Evolutionary conservation across 2,888 invertebrate genomes (phyloP).

Genomic region (Masnerella sp.): DNA sequence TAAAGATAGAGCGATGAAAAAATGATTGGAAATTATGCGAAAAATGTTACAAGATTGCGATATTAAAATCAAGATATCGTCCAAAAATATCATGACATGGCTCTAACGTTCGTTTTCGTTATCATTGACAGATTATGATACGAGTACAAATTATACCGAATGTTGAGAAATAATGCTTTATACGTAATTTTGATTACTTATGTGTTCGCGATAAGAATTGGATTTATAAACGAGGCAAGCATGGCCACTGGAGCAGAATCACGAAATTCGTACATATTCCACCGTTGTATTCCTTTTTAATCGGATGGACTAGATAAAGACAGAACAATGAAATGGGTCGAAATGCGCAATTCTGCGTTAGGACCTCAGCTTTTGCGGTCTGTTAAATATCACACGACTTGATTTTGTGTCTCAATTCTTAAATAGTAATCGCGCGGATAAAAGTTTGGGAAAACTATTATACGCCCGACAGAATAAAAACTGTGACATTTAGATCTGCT

Average conservation of each 20-base stretch:
- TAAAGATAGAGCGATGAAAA: too few relatives aligned
- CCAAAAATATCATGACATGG: too few relatives aligned
- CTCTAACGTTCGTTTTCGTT: too few relatives aligned
- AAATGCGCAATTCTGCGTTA: too few relatives aligned
- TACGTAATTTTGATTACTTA: conserved; percentile 26
- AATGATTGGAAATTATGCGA: too few relatives aligned
- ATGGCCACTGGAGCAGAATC: too few relatives aligned
- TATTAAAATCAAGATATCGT: too few relatives aligned
- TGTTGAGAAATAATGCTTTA: conserved; percentile 2
- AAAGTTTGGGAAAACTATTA: conserved; percentile 53
- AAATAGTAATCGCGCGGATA: conserved; percentile 38
- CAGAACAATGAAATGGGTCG: too few relatives aligned
- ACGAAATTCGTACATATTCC: too few relatives aligned
- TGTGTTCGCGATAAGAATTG: conserved; percentile 1
- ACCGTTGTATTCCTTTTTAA: too few relatives aligned
- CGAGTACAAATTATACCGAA: not conserved
- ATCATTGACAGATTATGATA: not conserved
- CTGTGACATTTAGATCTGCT: conserved; percentile 6
- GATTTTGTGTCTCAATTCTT: conserved; percentile 15
- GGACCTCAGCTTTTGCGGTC: conserved; percentile 20
- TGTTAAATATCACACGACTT: conserved; percentile 41
- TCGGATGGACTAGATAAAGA: too few relatives aligned
- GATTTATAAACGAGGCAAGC: not conserved
- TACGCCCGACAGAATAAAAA: conserved; percentile 42
- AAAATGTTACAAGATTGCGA: too few relatives aligned